A percentile compares a stretch with the other conserved stretches of the same genome.
phyloP scores from a whole-genome alignment of 1,140 invertebrate genomes.

The Dolichoris vasculosae region DNA sequence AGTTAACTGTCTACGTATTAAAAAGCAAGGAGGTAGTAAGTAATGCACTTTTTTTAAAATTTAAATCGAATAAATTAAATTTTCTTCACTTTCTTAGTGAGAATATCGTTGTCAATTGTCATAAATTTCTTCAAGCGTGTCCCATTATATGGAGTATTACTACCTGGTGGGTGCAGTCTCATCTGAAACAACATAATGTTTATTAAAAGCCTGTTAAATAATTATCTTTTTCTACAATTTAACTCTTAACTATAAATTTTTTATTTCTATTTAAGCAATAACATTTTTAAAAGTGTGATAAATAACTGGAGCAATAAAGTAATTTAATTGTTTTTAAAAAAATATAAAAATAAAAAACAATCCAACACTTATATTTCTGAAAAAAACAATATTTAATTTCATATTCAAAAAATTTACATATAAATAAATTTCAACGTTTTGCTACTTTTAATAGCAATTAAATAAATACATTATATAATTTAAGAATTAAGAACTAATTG shows the following conservation, averaged over 20 bases:
- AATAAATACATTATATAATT: no score
- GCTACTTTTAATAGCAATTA: no score
- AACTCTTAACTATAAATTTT: neutral
- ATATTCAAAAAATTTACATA: no score
- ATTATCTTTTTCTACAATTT: neutral
- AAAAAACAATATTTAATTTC: no score
- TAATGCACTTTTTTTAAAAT: constrained; percentile 25
- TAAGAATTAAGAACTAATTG: no score
- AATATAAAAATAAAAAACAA: no score
- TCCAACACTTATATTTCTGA: no score
- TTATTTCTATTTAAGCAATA: neutral
- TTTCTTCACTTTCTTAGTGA: constrained; percentile 48
- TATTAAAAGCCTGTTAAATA: neutral
- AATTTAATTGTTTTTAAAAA: no score
- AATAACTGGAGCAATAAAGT: no score
- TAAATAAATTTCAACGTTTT: no score
- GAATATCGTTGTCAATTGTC: constrained; percentile 67
- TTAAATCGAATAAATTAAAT: neutral
- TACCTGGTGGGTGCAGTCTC: constrained; percentile 79
- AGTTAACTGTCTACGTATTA: constrained; percentile 41
- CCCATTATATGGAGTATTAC: constrained; percentile 75
- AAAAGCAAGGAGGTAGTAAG: constrained; percentile 38
- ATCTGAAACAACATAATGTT: constrained; percentile 73
- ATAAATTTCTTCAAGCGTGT: constrained; percentile 73
- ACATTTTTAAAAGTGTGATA: no score